Base-by-base conservation (phyloP, 2,888 invertebrate genomes). In the Callyntrura guangdongensis region DNA sequence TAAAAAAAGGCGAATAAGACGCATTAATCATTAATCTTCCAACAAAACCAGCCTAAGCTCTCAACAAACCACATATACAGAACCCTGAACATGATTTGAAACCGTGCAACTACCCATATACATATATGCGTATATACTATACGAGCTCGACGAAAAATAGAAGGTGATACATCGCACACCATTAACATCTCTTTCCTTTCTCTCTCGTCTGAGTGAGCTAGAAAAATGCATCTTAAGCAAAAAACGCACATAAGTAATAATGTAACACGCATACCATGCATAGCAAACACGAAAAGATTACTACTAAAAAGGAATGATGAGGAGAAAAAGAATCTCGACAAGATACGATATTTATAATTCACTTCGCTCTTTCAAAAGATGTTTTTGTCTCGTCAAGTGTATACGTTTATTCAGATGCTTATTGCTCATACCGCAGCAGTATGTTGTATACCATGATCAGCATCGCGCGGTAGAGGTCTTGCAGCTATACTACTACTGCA, bases 11-110 rank as follows among this genome's bases (percentile, higher is more conserved):
- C 9, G 74, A 88, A 59, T 27, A 87, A 74, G 77, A 67, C 81
- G 77, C 90, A 90, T 90, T 86, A 86, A 86, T 86, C 90, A 90
- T 86, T 83, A 90, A 86, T 90, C 82, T 83, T 64, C 27, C 74
- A 20, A 56, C 25, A 74, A 86, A 90, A 77, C 69, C 25, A 25
- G 14, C 53, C 53, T 77, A 53, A 53, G 53, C 25, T 4, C 22
- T 77, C 53, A 49, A 49, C 77, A 77, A 53, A 25, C 77, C 22
- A 56, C 53, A 56, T 49, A 64, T 36, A 36, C 36, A 36, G 36
- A 36, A 36, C 36, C 3, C 36, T 36, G 36, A 36, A 36, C 36
- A 36, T 36, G 3, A 59, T n/a, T n/a, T 59, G 17, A 17, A 17
- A 20, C n/a, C n/a, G n/a, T 56, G 5, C n/a, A 59, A 36, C 53